These are phyloP conservation scores for Mus musculus DNA, from an alignment of 2,113 vertebrate species.

Conservation along the genomic window DNA sequence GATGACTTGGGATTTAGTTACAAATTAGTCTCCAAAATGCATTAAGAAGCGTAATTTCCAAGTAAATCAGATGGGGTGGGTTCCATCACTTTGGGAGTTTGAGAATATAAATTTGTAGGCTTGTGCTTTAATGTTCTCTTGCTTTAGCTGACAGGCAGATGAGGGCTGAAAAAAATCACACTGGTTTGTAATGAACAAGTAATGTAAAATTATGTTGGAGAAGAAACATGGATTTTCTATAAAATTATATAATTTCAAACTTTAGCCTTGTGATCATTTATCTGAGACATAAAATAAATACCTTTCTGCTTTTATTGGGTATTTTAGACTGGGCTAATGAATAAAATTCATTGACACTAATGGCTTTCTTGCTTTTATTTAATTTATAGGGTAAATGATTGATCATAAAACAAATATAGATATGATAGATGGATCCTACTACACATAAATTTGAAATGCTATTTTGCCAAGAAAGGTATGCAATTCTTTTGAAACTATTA, in stretches of 20 bases:
- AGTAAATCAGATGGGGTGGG: background rate
- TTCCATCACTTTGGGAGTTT: conserved; percentile 24
- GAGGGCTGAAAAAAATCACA: background rate
- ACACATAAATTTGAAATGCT: background rate
- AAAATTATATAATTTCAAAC: background rate
- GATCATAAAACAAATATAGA: background rate
- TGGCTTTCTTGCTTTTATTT: conserved; percentile 32
- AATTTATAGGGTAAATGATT: conserved; percentile 1
- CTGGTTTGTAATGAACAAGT: background rate
- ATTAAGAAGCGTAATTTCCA: conserved; percentile 15
- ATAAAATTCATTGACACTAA: conserved; percentile 34
- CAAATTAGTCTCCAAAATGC: conserved; percentile 1
- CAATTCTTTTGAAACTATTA: conserved; percentile 3
- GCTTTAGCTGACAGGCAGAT: conserved; percentile 14
- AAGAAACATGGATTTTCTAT: conserved; percentile 23
- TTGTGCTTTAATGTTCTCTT: conserved; percentile 14
- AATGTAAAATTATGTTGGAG: conserved; percentile 32
- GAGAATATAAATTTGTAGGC: background rate
- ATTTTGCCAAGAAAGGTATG: background rate
- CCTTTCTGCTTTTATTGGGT: background rate
- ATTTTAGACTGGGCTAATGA: background rate
- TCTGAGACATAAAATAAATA: conserved; percentile 9
- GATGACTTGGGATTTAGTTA: background rate
- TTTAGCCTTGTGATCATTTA: conserved; percentile 13
- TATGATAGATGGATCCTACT: background rate